Base-by-base conservation (phyloP, 2,888 invertebrate genomes). In the Troglohyphantes excavatus region DNA sequence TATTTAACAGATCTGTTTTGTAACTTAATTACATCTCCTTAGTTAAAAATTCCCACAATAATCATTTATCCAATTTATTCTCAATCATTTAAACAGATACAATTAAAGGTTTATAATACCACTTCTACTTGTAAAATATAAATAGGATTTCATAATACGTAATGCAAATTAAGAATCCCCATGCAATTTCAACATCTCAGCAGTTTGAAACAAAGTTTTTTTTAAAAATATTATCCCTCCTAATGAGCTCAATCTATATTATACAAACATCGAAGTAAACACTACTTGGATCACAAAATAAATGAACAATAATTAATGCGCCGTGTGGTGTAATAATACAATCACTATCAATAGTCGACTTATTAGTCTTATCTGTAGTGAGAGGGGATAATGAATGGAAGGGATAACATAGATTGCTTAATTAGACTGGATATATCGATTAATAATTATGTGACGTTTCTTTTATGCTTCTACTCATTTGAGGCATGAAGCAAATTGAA, bases 401-500 rank as follows among this genome's bases (percentile, higher is more conserved):
- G 46, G 63, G 73, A 65, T 84, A 68, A 68, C 68, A 61, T 59
- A 46, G 85, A 86, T 86, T 86, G 59, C 85, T 86, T 86, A 86
- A 86, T 86, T 86, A 86, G 85, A 43, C 26, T 46, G 39, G 67
- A 86, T 86, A 59, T 67, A 86, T 86, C 78, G 85, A 86, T 86
- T 86, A 78, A 78, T 78, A 86, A 86, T 86, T 78, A 86, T 11
- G 33, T 29, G 23, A 39, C 43, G 53, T 53, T 81, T 81, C 67
- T 81, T n/a, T 73, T 68, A 19, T 29, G 19, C 33, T 21, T 23
- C 59, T 70, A 29, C 59, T 72, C 43, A 75, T 27, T 53, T 17
- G 43, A 76, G 13, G 21, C 26, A 13, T 17, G 46, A 53, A n/a
- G 43, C 46, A 72, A 72, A 11, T n/a, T 78, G 43, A 13, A 39